A percentile compares a stretch with the other conserved stretches of the same genome.
Evolutionary conservation across 1,140 invertebrate species (phyloP).

Genomic region (Chymomyza costata): DNA sequence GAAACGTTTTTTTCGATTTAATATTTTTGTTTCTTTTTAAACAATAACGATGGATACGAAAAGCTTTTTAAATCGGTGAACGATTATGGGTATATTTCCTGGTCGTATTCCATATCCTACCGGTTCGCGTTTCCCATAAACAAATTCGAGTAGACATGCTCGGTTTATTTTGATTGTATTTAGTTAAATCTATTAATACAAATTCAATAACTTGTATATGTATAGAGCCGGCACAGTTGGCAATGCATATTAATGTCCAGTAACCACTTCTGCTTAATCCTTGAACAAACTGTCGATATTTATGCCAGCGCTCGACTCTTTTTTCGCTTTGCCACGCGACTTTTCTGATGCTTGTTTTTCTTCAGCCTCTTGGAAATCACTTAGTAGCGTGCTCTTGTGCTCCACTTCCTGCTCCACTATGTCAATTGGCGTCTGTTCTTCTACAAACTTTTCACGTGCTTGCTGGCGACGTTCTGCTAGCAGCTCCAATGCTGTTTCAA

Average conservation of each 20-base stretch:
- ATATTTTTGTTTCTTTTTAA: too few relatives aligned
- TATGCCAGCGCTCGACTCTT: conserved; percentile 34
- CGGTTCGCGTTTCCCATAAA: too few relatives aligned
- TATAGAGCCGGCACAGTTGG: too few relatives aligned
- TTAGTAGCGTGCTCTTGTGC: conserved; percentile 30
- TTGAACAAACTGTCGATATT: conserved; percentile 61
- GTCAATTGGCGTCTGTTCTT: conserved; percentile 19
- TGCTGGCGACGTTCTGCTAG: conserved; percentile 63
- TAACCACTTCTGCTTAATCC: conserved; percentile 50
- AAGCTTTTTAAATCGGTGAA: too few relatives aligned
- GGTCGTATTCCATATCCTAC: too few relatives aligned
- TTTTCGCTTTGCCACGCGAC: conserved; percentile 33
- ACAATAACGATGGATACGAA: too few relatives aligned
- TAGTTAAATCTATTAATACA: conserved; percentile 29
- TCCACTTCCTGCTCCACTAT: background rate
- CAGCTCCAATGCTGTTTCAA: conserved; percentile 75
- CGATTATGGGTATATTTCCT: too few relatives aligned
- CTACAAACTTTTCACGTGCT: conserved; percentile 8
- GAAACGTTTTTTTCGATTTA: too few relatives aligned
- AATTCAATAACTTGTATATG: conserved; percentile 14
- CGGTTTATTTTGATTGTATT: conserved; percentile 40
- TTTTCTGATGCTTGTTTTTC: conserved; percentile 14
- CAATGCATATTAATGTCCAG: too few relatives aligned
- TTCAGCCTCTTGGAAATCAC: conserved; percentile 49
- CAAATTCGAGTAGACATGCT: too few relatives aligned